These are phyloP conservation scores for Microctonus aethiopoides DNA, from an alignment of 2,888 invertebrate species.

Conservation along the genomic window DNA sequence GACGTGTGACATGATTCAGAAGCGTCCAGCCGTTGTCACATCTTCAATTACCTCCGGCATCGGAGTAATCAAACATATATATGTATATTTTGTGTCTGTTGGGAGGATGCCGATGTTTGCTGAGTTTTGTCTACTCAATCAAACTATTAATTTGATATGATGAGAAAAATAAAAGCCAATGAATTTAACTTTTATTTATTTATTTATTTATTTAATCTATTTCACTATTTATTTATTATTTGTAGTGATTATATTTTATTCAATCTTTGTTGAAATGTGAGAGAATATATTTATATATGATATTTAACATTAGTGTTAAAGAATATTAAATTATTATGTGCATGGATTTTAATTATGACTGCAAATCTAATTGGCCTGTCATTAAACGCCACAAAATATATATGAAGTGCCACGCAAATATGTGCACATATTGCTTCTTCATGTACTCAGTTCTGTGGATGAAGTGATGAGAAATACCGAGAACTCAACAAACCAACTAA, in stretches of 20 bases:
- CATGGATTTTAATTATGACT: slow-evolving; percentile 58
- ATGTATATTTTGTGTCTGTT: neutral
- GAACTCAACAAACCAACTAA: slow-evolving; percentile 11
- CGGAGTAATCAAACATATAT: slow-evolving; percentile 48
- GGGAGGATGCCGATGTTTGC: slow-evolving; percentile 30
- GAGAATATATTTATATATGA: too few species aligned
- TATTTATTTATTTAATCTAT: neutral
- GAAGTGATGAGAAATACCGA: slow-evolving; percentile 18
- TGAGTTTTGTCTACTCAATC: slow-evolving; percentile 16
- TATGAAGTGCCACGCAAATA: slow-evolving; percentile 52
- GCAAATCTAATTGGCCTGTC: slow-evolving; percentile 54
- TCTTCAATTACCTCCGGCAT: slow-evolving; percentile 61
- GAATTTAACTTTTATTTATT: neutral
- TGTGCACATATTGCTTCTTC: neutral
- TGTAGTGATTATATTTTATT: neutral
- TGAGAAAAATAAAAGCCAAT: neutral
- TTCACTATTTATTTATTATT: neutral
- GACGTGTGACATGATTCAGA: slow-evolving; percentile 66
- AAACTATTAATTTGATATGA: slow-evolving; percentile 8
- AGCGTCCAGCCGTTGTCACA: slow-evolving; percentile 65
- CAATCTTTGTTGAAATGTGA: neutral
- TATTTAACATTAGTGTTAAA: too few species aligned
- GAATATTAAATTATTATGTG: slow-evolving; percentile 8
- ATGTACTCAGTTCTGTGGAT: slow-evolving; percentile 21
- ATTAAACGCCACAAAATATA: slow-evolving; percentile 46